Base-by-base conservation (phyloP, 2,113 vertebrate species). In the Zapornia atra region DNA sequence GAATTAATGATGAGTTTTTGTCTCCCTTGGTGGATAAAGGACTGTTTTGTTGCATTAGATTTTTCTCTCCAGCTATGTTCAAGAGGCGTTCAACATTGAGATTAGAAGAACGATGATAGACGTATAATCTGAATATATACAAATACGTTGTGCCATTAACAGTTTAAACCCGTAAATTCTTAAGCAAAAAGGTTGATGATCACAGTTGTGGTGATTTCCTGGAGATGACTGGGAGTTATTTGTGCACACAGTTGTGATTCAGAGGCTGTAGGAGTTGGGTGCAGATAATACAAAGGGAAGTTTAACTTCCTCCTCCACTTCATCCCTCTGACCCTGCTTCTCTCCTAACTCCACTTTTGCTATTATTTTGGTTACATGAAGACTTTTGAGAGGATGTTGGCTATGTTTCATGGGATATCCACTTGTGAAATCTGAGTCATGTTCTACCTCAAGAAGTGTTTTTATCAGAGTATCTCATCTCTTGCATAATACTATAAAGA, bases 361-460 rank as follows among this genome's bases (percentile, higher is more conserved):
- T 79, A 71, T 87, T 70, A 84, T 82, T 95, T 84, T 91, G 81
- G 53, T 82, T 92, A 38, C 56, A 68, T n/a, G 70, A 92, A 87
- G 46, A 68, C 64, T 68, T 82, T 34, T 19, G 22, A 89, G 48
- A 46, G 86, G 76, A 68, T 44, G 36, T 60, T 85, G 50, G 70
- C 42, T 71, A 3, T 40, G 13, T 79, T 94, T 82, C 73, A 44
- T 54, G n/a, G 86, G 40, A 36, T 84, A 82, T 56, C 61, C 65
- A 68, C 86, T 86, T 87, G 34, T 92, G 70, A 96, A 90, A 91
- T 91, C 75, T 86, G 90, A 78, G 53, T 87, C 81, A 91, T 57
- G 19, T 50, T 91, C 72, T 94, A 89, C 68, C 78, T 82, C 31
- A 75, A 56, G 44, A 68, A 81, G 29, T 42, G 33, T 24, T 84